Evolutionary conservation across 2,113 vertebrate genomes (phyloP), one percentile per base, ranked within the genome.

Genomic region (Trematomus loennbergii): DNA sequence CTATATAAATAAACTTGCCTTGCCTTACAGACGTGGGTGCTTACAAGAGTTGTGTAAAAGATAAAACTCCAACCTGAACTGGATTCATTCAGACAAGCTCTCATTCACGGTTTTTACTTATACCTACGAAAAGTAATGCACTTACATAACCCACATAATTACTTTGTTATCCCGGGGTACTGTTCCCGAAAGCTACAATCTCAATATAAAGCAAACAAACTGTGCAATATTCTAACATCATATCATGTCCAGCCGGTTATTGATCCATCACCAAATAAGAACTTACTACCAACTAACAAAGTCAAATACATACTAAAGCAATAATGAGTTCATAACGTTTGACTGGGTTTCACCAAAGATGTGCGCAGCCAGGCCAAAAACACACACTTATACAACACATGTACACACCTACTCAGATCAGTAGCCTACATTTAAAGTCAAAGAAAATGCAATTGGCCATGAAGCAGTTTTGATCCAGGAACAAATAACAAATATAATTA

Each of bases 381-480:
- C 61, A 63, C 61, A 62, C 60, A 62, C 25, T 18, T 33, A 60
- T 25, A 60, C 16, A 40, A 33, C 29, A 65, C 15, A 46, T 25
- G 25, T 4, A 48, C 63, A 50, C 16, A 12, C 48, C 16, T 8
- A 33, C 18, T 20, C 17, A 20, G 25, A 18, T 4, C 12, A 12
- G 12, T 48, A 22, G 29, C 29, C 3, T 29, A 29, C 33, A 43
- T 57, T 11, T 45, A 10, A 59, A 52, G 15, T 18, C 11, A 3
- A 52, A 40, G 15, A 45, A 8, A 22, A 61, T 61, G 13, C 58
- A 61, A 20, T 16, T 50, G 57, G 36, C 57, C 57, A 17, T 33
- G 3, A 72, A 57, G 36, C 53, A 70, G n/a, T 55, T 72, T 50
- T 60, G 45, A 69, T 60, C 45, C 46, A 15, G 43, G 25, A 22